Percentiles rank a stretch among this genome's conserved stretches.
Conservation (phyloP, 2,888 invertebrate genomes). For the Hyles lineata region DNA sequence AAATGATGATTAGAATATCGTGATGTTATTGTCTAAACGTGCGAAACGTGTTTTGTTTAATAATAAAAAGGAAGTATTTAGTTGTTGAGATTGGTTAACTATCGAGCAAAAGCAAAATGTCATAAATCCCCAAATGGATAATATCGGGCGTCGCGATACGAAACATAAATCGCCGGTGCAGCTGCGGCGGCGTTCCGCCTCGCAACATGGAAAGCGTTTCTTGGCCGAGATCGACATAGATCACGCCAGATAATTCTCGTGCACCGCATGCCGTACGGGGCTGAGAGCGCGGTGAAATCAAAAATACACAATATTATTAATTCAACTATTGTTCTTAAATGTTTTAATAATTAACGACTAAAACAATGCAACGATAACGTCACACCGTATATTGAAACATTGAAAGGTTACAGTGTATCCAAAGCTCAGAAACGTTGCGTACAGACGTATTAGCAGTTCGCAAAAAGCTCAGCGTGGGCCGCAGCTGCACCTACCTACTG, state of each 20-base stretch:
- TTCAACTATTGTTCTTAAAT: conserved; percentile 34
- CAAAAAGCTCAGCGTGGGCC: conserved; percentile 82
- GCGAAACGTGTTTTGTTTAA: conserved; percentile 23
- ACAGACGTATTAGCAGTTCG: conserved; percentile 61
- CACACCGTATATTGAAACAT: conserved; percentile 1
- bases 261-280: conserved; percentile 52
- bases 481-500: conserved; percentile 84
- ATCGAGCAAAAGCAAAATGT: conserved; percentile 42
- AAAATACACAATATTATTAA: conserved; percentile 39
- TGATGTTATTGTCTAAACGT: conserved; percentile 46
- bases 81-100: conserved; percentile 39
- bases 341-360: not conserved
- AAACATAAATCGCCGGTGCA: conserved; percentile 59
- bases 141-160: conserved; percentile 55
- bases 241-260: conserved; percentile 65
- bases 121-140: conserved; percentile 60
- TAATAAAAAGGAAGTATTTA: conserved; percentile 39
- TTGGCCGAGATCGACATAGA: conserved; percentile 64
- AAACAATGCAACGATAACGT: conserved; percentile 1
- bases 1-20: conserved; percentile 48
- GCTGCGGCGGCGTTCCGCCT: conserved; percentile 62
- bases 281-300: conserved; percentile 54
- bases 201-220: conserved; percentile 75
- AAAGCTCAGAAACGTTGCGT: conserved; percentile 44
- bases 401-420: conserved; percentile 2